Evolutionary conservation across 1,140 invertebrate genomes (phyloP).

Genomic region (Aphidius gifuensis): DNA sequence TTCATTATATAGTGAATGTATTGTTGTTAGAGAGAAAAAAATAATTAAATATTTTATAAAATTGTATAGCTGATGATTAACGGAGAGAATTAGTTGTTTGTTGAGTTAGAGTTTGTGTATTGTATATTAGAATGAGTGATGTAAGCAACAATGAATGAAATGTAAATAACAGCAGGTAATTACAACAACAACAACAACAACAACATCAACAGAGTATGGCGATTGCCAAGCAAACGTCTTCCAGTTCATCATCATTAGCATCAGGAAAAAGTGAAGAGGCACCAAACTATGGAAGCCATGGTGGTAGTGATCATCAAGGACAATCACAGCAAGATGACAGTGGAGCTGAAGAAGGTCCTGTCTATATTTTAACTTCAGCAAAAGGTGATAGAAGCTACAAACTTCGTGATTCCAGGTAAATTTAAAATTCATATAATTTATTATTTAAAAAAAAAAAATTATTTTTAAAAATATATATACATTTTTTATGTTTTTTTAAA

Average conservation of each 20-base stretch:
- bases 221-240: constrained; percentile 38
- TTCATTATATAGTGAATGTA: no score
- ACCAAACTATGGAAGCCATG: constrained; percentile 45
- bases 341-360: constrained; percentile 50
- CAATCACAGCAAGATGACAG: constrained; percentile 53
- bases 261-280: constrained; percentile 51
- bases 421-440: not conserved
- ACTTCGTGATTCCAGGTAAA: constrained; percentile 49
- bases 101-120: no score
- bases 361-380: constrained; percentile 52
- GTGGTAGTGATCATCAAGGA: constrained; percentile 48
- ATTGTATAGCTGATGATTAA: no score
- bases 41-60: no score
- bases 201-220: constrained; percentile 21
- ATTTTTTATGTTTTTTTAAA: no score
- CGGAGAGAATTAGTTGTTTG: no score
- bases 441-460: not conserved
- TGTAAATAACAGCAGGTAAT: no score
- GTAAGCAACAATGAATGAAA: no score
- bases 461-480: no score
- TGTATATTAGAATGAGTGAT: no score
- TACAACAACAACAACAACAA: constrained; percentile 1
- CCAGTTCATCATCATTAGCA: constrained; percentile 49
- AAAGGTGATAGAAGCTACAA: constrained; percentile 54
- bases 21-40: no score